Conservation (phyloP, 2,888 invertebrate species). For the Tipula helvola region DNA sequence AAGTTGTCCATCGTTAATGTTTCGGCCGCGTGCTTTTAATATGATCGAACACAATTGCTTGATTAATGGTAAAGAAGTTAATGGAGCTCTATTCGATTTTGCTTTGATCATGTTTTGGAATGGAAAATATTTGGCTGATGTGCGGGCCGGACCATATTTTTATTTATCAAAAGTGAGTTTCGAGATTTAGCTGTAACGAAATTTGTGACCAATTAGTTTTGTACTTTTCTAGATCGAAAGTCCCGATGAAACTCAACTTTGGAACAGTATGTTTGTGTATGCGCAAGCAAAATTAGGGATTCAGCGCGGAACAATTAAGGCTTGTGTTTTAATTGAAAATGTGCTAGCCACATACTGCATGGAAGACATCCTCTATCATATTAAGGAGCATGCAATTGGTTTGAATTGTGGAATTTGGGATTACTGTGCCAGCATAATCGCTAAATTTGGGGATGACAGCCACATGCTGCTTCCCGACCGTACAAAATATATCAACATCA, state of each 20-base stretch:
- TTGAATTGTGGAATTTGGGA: slow-evolving; percentile 67
- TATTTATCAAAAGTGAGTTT: slow-evolving; percentile 47
- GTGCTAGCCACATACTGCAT: slow-evolving; percentile 54
- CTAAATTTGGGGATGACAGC: slow-evolving; percentile 41
- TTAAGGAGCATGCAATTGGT: slow-evolving; percentile 53
- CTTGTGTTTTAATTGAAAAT: slow-evolving; percentile 59
- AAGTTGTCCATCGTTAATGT: slow-evolving; percentile 48
- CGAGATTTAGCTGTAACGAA: background rate
- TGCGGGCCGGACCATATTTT: slow-evolving; percentile 51
- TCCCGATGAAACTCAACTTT: slow-evolving; percentile 48
- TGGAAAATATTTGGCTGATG: slow-evolving; percentile 39
- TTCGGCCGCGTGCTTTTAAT: slow-evolving; percentile 62
- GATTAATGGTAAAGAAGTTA: slow-evolving; percentile 46
- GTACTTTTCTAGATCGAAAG: slow-evolving; percentile 38
- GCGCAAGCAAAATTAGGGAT: slow-evolving; percentile 42
- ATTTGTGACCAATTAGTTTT: background rate
- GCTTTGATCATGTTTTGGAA: slow-evolving; percentile 53
- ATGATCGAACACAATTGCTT: slow-evolving; percentile 53
- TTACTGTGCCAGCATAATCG: slow-evolving; percentile 52
- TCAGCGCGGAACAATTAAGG: slow-evolving; percentile 51
- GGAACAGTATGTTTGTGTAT: slow-evolving; percentile 59
- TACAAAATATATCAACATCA: slow-evolving; percentile 53
- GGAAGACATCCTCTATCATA: slow-evolving; percentile 53
- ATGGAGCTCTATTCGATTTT: slow-evolving; percentile 58
- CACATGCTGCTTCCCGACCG: slow-evolving; percentile 49